Evolutionary conservation across 2,113 vertebrate species (phyloP).

Genomic region (Taurulus bubalis): DNA sequence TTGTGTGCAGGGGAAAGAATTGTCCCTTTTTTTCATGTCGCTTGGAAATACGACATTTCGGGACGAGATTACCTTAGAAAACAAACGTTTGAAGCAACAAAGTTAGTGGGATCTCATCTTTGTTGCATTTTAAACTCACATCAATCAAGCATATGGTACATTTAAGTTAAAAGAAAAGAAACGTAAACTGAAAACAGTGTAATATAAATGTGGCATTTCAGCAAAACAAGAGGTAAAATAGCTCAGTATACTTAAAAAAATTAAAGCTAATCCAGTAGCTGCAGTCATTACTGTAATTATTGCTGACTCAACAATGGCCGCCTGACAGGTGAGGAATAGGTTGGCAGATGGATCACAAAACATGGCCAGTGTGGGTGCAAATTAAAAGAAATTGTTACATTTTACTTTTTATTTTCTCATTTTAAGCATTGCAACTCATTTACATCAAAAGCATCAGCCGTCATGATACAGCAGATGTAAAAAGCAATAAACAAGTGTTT

Average conservation of each 20-base stretch:
- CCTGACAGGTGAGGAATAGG: not conserved
- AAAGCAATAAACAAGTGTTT: not conserved
- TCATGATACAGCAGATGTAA: not conserved
- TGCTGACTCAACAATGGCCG: not conserved
- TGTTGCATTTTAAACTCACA: not conserved
- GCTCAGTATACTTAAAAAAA: not conserved
- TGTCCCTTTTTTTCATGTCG: too few species aligned
- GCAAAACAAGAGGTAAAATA: not conserved
- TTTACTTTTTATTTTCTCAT: not conserved
- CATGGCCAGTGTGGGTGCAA: not conserved
- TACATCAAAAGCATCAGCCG: not conserved
- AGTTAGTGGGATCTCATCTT: not conserved
- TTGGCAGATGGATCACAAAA: conserved; percentile 12
- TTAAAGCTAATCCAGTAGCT: not conserved
- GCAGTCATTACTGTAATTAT: not conserved
- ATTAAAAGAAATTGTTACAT: not conserved
- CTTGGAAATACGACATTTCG: too few species aligned
- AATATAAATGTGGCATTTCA: not conserved
- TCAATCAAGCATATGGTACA: not conserved
- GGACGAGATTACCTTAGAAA: too few species aligned
- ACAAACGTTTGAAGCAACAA: too few species aligned
- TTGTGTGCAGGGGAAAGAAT: too few species aligned
- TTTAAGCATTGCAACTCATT: not conserved
- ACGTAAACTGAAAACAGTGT: too few species aligned
- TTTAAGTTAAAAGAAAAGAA: not conserved